Conservation (phyloP, 2,888 invertebrate species). For the Apeira syringaria region DNA sequence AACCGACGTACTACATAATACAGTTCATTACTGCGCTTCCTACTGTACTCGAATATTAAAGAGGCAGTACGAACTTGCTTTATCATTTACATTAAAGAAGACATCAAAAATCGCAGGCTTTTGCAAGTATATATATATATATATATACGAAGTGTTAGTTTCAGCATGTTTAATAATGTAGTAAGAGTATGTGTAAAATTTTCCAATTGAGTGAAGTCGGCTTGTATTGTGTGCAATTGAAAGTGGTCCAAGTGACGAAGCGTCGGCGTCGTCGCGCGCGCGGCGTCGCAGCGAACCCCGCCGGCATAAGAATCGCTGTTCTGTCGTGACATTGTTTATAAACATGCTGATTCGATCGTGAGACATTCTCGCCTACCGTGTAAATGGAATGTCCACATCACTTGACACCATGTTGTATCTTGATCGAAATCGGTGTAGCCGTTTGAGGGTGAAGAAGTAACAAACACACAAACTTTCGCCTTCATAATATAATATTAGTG, state of each 20-base stretch:
- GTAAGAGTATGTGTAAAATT: conserved; percentile 18
- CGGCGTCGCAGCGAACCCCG: conserved; percentile 3
- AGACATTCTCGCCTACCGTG: conserved; percentile 26
- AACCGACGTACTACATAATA: conserved; percentile 22
- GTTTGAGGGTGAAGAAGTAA: too few relatives aligned
- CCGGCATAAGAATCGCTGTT: conserved; percentile 17
- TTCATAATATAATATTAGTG: too few relatives aligned
- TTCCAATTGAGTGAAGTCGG: conserved; percentile 24
- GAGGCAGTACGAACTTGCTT: conserved; percentile 13
- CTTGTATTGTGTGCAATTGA: conserved; percentile 27
- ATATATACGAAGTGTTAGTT: neutral
- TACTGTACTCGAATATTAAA: conserved; percentile 46
- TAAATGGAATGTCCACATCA: too few relatives aligned
- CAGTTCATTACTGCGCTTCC: conserved; percentile 34
- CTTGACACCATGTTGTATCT: too few relatives aligned
- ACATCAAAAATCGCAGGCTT: too few relatives aligned
- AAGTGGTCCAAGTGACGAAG: conserved; percentile 25
- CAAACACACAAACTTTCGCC: too few relatives aligned
- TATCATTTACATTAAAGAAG: conserved; percentile 30
- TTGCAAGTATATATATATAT: conserved; percentile 3
- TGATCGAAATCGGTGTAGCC: too few relatives aligned
- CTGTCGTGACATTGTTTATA: conserved; percentile 44
- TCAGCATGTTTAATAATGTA: conserved; percentile 5
- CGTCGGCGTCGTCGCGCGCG: conserved; percentile 15
- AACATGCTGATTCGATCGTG: conserved; percentile 40